Conservation (phyloP, 2,797 vertebrate species). For the Poecilia velifera region DNA sequence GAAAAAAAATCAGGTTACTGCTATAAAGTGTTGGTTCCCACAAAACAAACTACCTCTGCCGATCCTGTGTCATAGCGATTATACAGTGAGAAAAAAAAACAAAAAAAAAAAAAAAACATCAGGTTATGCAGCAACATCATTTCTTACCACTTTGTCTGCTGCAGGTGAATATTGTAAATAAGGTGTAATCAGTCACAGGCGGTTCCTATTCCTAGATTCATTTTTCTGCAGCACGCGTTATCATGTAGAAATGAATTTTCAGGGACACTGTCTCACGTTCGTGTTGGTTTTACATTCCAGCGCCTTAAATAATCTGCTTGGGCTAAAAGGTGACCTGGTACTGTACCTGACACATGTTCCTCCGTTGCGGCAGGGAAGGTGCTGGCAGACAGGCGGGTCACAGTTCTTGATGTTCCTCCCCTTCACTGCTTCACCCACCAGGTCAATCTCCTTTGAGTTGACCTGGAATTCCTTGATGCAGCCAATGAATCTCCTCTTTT, state of each 20-base stretch:
- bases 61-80: conserved; percentile 12
- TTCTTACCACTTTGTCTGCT: conserved; percentile 1
- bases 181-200: neutral
- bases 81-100: conserved; percentile 4
- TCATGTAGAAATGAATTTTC: conserved; percentile 4
- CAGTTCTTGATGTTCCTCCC: conserved; percentile 88
- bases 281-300: conserved; percentile 13
- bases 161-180: neutral
- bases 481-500: conserved; percentile 79
- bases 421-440: conserved; percentile 78
- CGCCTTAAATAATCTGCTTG: conserved; percentile 16
- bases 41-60: conserved; percentile 13
- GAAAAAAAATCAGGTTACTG: neutral
- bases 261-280: neutral
- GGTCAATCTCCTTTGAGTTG: conserved; percentile 82
- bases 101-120: neutral
- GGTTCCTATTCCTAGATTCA: neutral
- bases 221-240: conserved; percentile 2
- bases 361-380: conserved; percentile 84
- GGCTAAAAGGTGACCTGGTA: conserved; percentile 33
- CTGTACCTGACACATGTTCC: conserved; percentile 87
- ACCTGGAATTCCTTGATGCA: conserved; percentile 87
- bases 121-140: neutral
- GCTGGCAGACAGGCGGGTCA: conserved; percentile 80
- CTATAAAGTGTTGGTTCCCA: conserved; percentile 27